Base-by-base conservation (phyloP, 2,797 vertebrate genomes). In the Hyperoplus immaculatus region DNA sequence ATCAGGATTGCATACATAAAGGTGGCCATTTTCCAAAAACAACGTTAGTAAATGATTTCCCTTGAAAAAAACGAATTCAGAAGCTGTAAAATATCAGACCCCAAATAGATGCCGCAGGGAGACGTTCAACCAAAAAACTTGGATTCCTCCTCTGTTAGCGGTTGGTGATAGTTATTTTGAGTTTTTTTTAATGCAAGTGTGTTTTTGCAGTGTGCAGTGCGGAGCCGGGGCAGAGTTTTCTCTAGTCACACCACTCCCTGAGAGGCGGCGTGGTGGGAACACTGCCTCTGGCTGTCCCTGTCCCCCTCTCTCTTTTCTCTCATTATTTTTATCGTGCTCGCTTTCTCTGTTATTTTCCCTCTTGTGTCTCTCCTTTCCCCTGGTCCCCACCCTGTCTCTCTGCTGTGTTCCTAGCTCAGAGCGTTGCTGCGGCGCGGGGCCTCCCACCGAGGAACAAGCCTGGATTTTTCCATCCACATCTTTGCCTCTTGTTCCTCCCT, bases 221-320 rank as follows among this genome's bases (percentile, higher is more conserved):
- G 74, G 72, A 87, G 85, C 71, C 53, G 16, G 78, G 85, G 62
- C 39, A 83, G 77, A 29, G 29, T 29, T 29, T 88, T 90, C 89
- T 86, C 78, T 82, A 78, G 91, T 93, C 87, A 82, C 91, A 91
- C 82, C 82, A 85, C 84, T 93, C 92, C 93, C 89, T 87, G 63
- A 92, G 92, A 89, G 92, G 88, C 92, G 86, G 82, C 75, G 13
- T 87, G 89, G 84, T 89, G 89, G 87, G 92, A 92, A 94, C 90
- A 86, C 75, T 14, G 92, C 94, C 91, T 82, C 88, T 86, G 91
- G 94, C 91, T 86, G 87, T 91, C 89, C 88, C 85, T 73, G 80
- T 89, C 90, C 88, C 85, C 67, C 86, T 86, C 86, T 77, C 84
- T 78, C 29, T 29, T 29, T 78, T 89, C 87, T 87, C 90, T 90